Evolutionary conservation across 2,797 vertebrate species (phyloP).

Genomic region (Fistularia tabacaria): DNA sequence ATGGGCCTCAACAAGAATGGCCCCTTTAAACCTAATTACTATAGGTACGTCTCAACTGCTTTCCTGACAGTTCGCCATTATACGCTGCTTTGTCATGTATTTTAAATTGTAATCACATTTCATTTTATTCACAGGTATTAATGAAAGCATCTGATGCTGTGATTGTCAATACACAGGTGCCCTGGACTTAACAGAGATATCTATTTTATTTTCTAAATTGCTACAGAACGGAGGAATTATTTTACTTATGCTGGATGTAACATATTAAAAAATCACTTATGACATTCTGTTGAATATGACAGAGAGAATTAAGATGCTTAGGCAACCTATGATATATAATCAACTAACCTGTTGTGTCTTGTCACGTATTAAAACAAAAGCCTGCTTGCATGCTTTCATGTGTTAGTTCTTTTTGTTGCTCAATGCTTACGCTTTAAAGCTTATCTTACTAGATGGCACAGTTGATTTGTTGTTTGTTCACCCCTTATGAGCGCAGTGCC

Average conservation of each 20-base stretch:
- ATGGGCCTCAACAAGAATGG: constrained; percentile 98
- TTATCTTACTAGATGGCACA: constrained; percentile 41
- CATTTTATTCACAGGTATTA: constrained; percentile 72
- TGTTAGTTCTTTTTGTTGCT: constrained; percentile 54
- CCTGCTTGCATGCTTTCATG: constrained; percentile 62
- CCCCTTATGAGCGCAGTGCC: constrained; percentile 59
- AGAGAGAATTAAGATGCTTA: constrained; percentile 25
- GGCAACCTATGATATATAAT: constrained; percentile 45
- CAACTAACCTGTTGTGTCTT: constrained; percentile 58
- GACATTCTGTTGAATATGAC: constrained; percentile 45
- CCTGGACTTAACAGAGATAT: constrained; percentile 69
- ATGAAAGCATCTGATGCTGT: constrained; percentile 39
- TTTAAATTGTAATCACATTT: constrained; percentile 9
- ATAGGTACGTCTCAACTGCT: constrained; percentile 76
- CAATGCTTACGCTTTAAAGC: constrained; percentile 3
- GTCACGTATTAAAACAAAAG: constrained; percentile 47
- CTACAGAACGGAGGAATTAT: constrained; percentile 72
- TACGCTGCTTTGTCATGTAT: background rate
- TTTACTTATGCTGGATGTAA: constrained; percentile 75
- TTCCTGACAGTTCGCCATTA: no score
- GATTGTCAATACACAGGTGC: constrained; percentile 45
- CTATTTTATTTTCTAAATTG: constrained; percentile 75
- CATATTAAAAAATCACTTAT: constrained; percentile 63
- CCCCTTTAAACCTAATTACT: constrained; percentile 99
- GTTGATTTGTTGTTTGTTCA: constrained; percentile 56